Conservation (phyloP, 2,888 invertebrate genomes). For the Pyrrhia umbra region DNA sequence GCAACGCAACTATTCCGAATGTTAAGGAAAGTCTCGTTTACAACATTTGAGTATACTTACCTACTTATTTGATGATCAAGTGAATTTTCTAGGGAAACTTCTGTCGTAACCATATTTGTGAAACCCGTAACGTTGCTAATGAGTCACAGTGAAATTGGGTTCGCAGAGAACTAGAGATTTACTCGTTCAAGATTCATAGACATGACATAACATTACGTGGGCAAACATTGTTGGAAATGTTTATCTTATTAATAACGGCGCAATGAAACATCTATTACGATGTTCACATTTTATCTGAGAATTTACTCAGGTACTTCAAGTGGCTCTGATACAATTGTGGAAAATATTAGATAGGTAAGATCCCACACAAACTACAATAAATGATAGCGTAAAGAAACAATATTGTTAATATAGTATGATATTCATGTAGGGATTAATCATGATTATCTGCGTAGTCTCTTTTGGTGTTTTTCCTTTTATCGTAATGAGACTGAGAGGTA, state of each 20-base stretch:
- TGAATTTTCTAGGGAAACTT: conserved; percentile 30
- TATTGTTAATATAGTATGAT: too few species aligned
- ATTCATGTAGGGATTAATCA: too few species aligned
- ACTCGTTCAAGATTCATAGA: conserved; percentile 10
- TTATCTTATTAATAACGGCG: conserved; percentile 17
- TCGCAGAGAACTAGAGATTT: conserved; percentile 14
- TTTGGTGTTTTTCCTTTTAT: too few species aligned
- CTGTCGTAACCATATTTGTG: conserved; percentile 34
- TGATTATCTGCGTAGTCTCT: too few species aligned
- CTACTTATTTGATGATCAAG: neutral
- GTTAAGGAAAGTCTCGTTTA: conserved; percentile 8
- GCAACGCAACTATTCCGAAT: neutral
- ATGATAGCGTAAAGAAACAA: too few species aligned
- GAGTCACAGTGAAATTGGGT: conserved; percentile 47
- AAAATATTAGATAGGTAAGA: too few species aligned
- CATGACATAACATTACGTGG: conserved; percentile 34
- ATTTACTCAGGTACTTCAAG: conserved; percentile 5
- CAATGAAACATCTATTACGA: neutral
- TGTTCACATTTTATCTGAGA: neutral
- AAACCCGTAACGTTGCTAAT: conserved; percentile 36
- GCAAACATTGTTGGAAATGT: conserved; percentile 32
- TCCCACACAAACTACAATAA: too few species aligned
- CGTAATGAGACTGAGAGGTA: too few species aligned
- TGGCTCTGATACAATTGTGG: neutral
- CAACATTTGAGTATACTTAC: conserved; percentile 1